Base-by-base conservation (phyloP, 2,113 vertebrate genomes). In the Anolis sagrei region DNA sequence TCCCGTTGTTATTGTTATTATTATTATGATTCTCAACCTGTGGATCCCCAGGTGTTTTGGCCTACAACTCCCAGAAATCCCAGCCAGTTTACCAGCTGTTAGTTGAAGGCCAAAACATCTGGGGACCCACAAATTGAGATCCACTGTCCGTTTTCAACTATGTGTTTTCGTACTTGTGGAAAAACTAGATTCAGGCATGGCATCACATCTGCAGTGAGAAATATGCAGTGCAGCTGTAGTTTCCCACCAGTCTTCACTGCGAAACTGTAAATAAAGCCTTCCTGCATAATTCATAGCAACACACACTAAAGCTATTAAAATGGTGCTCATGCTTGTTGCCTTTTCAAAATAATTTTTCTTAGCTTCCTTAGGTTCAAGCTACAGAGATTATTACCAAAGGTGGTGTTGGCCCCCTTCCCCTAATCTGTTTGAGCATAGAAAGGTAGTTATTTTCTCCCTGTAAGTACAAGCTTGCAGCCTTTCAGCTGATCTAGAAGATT, bases 201-300 rank as follows among this genome's bases (percentile, higher is more conserved):
- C 58, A 72, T 29, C 18, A 14, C 49, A 23, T 85, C 51, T 44
- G 32, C 34, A 73, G 11, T 70, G 23, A 54, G 70, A 39, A 69
- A 27, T 19, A 70, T 32, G 64, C 16, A 39, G 8, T 18, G 34
- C 66, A 72, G 66, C 49, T 70, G 48, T 10, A 2, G 32, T 85
- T 72, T 36, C 21, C 29, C 66, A 39, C 11, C 27, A n/a, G 27
- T 34, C 21, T 85, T 79, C 21, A 64, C 76, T 48, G 66, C 73
- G 36, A 51, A 48, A 27, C 77, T 79, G 54, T 16, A 9, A 85
- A 79, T 72, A 58, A 19, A 58, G 76, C 11, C 34, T 68, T 68
- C 23, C 32, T 68, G 82, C 62, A 84, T 76, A 51, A 84, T 84
- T 68, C 74, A 84, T 51, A 66, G n/a, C 29, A 75, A 58, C 72